These are phyloP conservation scores for Orchestia grillus DNA, from an alignment of 1,140 invertebrate genomes.

Conservation along the genomic window DNA sequence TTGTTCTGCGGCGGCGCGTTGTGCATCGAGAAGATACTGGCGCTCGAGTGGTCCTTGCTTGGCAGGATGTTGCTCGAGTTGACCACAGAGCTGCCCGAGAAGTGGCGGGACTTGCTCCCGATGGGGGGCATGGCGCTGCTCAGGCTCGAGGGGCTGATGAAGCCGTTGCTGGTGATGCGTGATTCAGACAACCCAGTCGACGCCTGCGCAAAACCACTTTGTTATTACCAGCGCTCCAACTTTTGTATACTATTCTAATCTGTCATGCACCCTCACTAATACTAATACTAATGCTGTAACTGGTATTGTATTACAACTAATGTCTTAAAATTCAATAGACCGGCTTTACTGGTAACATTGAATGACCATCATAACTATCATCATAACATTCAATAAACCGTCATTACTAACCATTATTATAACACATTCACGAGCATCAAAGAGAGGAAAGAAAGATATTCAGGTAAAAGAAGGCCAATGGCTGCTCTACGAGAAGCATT, in stretches of 20 bases:
- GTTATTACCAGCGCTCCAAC: not conserved
- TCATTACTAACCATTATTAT: no score
- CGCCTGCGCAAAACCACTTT: not conserved
- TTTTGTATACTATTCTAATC: not conserved
- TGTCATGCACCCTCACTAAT: not conserved
- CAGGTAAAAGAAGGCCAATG: no score
- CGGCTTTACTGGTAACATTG: no score
- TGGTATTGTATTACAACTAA: not conserved
- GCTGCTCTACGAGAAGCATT: no score
- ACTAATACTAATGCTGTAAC: not conserved
- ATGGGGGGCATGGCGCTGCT: conserved; percentile 61
- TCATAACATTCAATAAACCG: no score
- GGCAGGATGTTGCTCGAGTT: conserved; percentile 51
- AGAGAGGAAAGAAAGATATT: no score
- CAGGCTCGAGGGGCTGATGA: conserved; percentile 29
- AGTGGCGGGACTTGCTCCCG: conserved; percentile 65
- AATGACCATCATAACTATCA: no score
- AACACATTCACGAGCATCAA: no score
- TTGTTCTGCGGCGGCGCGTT: conserved; percentile 52
- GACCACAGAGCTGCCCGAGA: conserved; percentile 61
- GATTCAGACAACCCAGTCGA: conserved; percentile 1
- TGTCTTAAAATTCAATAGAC: no score
- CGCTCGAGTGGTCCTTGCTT: conserved; percentile 53
- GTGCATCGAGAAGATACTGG: conserved; percentile 41
- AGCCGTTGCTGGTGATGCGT: conserved; percentile 32